These are phyloP conservation scores for Dolichopus griseipennis DNA, from an alignment of 2,888 invertebrate genomes.

Conservation along the genomic window DNA sequence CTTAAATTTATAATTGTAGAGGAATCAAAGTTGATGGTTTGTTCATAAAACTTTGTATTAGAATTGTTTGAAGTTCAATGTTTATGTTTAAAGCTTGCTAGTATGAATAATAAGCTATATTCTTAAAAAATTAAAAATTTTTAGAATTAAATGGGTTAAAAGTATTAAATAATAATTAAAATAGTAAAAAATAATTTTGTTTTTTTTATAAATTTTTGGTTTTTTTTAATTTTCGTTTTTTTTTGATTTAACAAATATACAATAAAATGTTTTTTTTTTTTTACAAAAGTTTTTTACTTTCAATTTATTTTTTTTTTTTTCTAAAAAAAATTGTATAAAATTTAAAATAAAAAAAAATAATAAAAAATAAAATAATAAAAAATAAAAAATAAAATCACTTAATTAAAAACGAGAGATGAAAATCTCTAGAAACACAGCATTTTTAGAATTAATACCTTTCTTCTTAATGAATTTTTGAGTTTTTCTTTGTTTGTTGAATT, in stretches of 20 bases:
- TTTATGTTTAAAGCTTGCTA: too few species aligned
- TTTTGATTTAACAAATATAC: slow-evolving; percentile 14
- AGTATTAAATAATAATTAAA: too few species aligned
- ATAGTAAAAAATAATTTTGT: too few species aligned
- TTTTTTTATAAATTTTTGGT: not conserved
- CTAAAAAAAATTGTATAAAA: slow-evolving; percentile 10
- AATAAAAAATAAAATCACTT: slow-evolving; percentile 13
- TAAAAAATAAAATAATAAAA: slow-evolving; percentile 15
- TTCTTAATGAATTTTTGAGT: too few species aligned
- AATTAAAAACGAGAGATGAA: slow-evolving; percentile 14
- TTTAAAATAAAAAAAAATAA: slow-evolving; percentile 8
- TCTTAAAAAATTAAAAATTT: too few species aligned
- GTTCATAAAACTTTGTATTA: too few species aligned
- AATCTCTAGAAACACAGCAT: slow-evolving; percentile 17
- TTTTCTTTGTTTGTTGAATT: too few species aligned
- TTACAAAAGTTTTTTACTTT: not conserved
- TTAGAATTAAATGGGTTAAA: too few species aligned
- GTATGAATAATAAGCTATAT: too few species aligned
- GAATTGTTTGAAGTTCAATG: too few species aligned
- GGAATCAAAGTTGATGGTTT: too few species aligned
- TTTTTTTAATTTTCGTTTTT: not conserved
- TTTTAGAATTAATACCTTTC: slow-evolving; percentile 2
- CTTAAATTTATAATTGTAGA: too few species aligned
- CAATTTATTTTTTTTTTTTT: slow-evolving; percentile 8
- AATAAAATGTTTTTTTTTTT: slow-evolving; percentile 7